Conservation (phyloP, 2,888 invertebrate genomes). For the Melipona beecheii region DNA sequence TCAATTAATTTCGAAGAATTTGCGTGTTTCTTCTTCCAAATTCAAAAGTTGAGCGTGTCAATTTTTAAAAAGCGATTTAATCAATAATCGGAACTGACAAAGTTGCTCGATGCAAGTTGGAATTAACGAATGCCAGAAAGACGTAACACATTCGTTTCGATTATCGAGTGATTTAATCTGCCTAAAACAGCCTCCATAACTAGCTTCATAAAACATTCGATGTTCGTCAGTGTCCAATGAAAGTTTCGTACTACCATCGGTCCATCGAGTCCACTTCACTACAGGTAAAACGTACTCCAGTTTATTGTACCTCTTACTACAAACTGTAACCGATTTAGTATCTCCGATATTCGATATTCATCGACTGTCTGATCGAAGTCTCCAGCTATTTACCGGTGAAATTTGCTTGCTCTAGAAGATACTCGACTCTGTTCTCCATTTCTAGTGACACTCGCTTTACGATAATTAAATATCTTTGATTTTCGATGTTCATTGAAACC, state of each 20-base stretch:
- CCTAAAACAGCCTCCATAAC: not conserved
- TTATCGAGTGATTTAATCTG: not conserved
- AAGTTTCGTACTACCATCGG: not conserved
- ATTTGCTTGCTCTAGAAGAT: not conserved
- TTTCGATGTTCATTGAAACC: not conserved
- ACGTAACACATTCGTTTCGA: not conserved
- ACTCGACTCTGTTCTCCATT: not conserved
- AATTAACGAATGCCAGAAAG: not conserved
- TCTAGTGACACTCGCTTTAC: not conserved
- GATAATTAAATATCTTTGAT: not conserved
- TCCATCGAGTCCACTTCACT: not conserved
- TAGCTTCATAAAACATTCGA: not conserved
- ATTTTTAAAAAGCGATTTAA: not conserved
- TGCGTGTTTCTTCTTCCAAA: no score
- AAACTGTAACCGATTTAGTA: slow-evolving; percentile 3
- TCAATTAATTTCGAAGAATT: no score
- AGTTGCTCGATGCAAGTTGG: not conserved
- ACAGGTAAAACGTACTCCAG: not conserved
- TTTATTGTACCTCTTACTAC: not conserved
- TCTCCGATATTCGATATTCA: not conserved
- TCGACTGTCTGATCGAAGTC: not conserved
- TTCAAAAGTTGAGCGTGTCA: not conserved
- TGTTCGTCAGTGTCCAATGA: not conserved
- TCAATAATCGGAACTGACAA: no score
- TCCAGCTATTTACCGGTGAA: not conserved